These are phyloP conservation scores for Allacma fusca DNA, from an alignment of 2,888 invertebrate species.

Conservation along the genomic window DNA sequence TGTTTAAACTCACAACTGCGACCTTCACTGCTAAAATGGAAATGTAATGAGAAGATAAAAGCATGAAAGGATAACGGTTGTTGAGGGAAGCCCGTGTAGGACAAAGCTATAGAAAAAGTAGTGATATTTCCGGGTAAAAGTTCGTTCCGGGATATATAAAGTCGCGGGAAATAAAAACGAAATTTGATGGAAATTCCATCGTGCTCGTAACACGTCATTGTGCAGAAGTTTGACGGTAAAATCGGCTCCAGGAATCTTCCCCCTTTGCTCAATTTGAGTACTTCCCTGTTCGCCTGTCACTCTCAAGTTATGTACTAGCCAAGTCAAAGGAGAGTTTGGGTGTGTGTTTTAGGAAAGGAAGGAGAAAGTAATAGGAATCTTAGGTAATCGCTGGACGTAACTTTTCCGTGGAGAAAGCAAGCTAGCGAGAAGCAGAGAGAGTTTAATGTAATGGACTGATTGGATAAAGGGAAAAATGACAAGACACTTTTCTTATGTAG, in stretches of 20 bases:
- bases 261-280: background rate
- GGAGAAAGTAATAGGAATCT: background rate
- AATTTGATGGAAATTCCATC: too few relatives aligned
- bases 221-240: slow-evolving; percentile 8
- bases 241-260: background rate
- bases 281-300: background rate
- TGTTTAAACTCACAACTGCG: too few relatives aligned
- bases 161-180: too few relatives aligned
- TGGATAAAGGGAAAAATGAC: slow-evolving; percentile 37
- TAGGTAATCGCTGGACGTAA: background rate
- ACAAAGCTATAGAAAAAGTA: too few relatives aligned
- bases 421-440: background rate
- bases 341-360: background rate
- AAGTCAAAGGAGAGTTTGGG: background rate
- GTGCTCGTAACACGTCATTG: too few relatives aligned
- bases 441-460: slow-evolving; percentile 39
- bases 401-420: background rate
- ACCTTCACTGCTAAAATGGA: too few relatives aligned
- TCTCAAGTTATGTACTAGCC: slow-evolving; percentile 1
- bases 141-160: too few relatives aligned
- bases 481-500: slow-evolving; percentile 34
- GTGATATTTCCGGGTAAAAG: too few relatives aligned
- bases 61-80: too few relatives aligned
- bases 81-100: too few relatives aligned
- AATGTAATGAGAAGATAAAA: too few relatives aligned